phyloP scores from a whole-genome alignment of 2,797 vertebrate species.

The Phoeniculus purpureus region DNA sequence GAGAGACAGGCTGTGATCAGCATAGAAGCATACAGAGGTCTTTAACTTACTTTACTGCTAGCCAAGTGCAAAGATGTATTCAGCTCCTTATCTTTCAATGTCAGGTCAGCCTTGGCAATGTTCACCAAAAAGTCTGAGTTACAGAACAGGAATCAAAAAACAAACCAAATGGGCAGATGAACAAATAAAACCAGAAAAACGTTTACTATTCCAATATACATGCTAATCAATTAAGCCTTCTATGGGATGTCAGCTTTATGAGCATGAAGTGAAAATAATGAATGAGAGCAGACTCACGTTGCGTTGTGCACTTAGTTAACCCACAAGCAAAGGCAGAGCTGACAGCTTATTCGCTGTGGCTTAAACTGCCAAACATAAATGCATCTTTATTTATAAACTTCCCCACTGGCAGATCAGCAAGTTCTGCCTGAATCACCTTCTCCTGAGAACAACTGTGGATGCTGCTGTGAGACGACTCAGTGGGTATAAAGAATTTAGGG shows the following conservation, averaged over 20 bases:
- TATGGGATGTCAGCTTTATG: background rate
- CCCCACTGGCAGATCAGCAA: background rate
- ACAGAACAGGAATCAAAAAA: background rate
- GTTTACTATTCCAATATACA: background rate
- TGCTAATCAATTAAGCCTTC: background rate
- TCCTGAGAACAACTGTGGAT: background rate
- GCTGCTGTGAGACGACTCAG: background rate
- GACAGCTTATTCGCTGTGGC: background rate
- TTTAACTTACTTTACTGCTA: conserved; percentile 88
- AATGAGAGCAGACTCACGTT: background rate
- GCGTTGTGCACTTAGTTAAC: background rate
- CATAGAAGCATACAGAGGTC: background rate
- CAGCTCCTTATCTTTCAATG: conserved; percentile 85
- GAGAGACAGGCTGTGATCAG: background rate
- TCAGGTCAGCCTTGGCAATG: conserved; percentile 81
- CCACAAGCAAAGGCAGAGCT: background rate
- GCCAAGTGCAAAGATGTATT: conserved; percentile 93
- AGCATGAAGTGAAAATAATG: background rate
- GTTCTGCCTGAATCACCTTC: background rate
- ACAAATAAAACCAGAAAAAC: background rate
- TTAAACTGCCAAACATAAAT: background rate
- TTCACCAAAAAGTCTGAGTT: conserved; percentile 88
- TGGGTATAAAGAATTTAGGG: background rate
- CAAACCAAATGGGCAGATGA: background rate
- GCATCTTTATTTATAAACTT: background rate